phyloP scores from a whole-genome alignment of 2,113 vertebrate genomes.

The Pagrus major region DNA sequence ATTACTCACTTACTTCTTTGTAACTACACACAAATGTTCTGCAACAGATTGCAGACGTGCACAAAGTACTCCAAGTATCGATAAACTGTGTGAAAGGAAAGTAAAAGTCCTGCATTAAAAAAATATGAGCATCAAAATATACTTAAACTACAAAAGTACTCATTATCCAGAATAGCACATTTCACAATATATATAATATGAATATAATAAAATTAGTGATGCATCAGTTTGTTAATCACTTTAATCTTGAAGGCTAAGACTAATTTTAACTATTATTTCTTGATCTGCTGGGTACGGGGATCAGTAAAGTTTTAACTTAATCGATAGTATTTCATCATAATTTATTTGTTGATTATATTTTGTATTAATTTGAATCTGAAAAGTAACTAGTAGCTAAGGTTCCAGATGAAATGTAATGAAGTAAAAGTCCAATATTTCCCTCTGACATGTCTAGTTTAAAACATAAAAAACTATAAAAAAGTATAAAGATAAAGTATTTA shows the following conservation, averaged over 20 bases:
- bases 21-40: no score
- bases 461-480: no score
- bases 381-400: not conserved
- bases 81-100: no score
- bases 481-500: no score
- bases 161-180: no score
- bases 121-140: no score
- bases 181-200: not conserved
- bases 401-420: not conserved
- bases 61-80: no score
- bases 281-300: not conserved
- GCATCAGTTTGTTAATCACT: not conserved
- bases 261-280: not conserved
- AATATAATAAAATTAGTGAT: not conserved
- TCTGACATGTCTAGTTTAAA: not conserved
- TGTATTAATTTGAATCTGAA: not conserved
- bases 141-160: not conserved
- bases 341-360: not conserved
- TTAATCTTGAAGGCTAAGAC: not conserved
- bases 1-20: not conserved
- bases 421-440: not conserved
- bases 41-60: no score
- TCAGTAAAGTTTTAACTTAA: not conserved
- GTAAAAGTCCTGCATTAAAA: no score
- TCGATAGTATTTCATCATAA: not conserved